Conservation (phyloP, 1,140 invertebrate genomes). For the Drosophila miranda region DNA sequence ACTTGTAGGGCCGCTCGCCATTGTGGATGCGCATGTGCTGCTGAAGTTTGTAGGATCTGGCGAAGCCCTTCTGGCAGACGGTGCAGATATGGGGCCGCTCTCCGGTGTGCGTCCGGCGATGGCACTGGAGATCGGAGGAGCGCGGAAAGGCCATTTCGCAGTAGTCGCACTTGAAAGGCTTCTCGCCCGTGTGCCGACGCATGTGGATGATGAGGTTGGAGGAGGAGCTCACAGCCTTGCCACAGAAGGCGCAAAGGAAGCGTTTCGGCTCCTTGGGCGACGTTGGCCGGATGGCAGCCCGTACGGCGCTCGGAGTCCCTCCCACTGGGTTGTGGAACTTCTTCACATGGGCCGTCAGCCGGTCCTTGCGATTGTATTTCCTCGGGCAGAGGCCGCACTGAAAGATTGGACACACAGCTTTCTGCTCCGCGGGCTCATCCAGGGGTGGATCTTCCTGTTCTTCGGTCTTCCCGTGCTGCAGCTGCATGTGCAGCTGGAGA, state of each 20-base stretch:
- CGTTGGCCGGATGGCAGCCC: conserved; percentile 2
- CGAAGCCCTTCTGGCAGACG: conserved; percentile 83
- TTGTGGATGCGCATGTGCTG: conserved; percentile 86
- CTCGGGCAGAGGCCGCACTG: conserved; percentile 83
- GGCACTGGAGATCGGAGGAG: conserved; percentile 80
- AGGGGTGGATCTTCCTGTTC: conserved; percentile 12
- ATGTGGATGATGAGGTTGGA: conserved; percentile 86
- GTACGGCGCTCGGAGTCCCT: background rate
- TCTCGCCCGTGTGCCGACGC: conserved; percentile 84
- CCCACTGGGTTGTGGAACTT: conserved; percentile 51
- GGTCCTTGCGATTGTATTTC: conserved; percentile 84
- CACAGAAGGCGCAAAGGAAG: conserved; percentile 84
- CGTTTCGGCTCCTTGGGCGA: conserved; percentile 55
- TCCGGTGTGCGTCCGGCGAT: conserved; percentile 85
- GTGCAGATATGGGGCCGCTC: conserved; percentile 85
- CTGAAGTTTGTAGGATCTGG: conserved; percentile 85
- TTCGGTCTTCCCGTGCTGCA: conserved; percentile 74
- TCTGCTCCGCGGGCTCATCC: conserved; percentile 37
- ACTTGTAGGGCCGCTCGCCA: conserved; percentile 84
- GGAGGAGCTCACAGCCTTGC: conserved; percentile 84
- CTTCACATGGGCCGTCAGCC: conserved; percentile 66
- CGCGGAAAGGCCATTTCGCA: conserved; percentile 78
- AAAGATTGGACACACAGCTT: conserved; percentile 75
- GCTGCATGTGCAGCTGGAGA: conserved; percentile 82
- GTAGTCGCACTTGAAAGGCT: conserved; percentile 78